Base-by-base conservation (phyloP, 1,140 invertebrate genomes). In the Himalopsyche phryganea region DNA sequence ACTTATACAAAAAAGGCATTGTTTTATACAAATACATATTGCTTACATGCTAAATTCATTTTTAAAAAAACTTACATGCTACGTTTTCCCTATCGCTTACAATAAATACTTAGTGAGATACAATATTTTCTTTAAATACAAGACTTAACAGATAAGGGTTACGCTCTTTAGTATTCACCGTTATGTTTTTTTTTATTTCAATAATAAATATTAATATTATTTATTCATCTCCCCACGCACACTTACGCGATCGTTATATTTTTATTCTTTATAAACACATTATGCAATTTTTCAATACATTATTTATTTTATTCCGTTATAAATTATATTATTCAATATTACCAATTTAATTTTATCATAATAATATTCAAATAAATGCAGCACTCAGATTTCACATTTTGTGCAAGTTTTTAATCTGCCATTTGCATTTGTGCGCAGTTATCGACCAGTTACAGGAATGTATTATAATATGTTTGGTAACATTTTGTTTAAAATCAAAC, bases 91-190 rank as follows among this genome's bases (percentile, higher is more conserved):
- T 57, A 61, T 32, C 17, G 42, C 36, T 28, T 53, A 58, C 42
- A 61, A 61, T 61, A 61, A 61, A 61, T 61, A 61, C 60, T 61
- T 61, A 61, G 33, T 44, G 50, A 45, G 36, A 57, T 61, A 61
- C 50, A 57, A 36, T 57, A 35, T 56, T 57, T 50, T 52, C 51
- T 28, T 51, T 20, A 17, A 42, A 36, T 23, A 42, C 50, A 28
- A 28, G 23, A 28, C 23, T 28, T 28, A 28, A 3, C 23, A 28
- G 23, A 28, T 28, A 5, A 28, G 11, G 38, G 15, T 13, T 40
- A 40, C n/a, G 38, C 15, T 40, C 5, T 40, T 15, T 40, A 15
- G 15, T 40, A 15, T 40, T 15, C 38, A n/a, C 15, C 38, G 11
- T 15, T 40, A 40, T 40, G 38, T 13, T 15, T 15, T 35, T 7